Evolutionary conservation across 2,888 invertebrate genomes (phyloP), one percentile per base, ranked within the genome.

Genomic region (Ophion obscuratus): DNA sequence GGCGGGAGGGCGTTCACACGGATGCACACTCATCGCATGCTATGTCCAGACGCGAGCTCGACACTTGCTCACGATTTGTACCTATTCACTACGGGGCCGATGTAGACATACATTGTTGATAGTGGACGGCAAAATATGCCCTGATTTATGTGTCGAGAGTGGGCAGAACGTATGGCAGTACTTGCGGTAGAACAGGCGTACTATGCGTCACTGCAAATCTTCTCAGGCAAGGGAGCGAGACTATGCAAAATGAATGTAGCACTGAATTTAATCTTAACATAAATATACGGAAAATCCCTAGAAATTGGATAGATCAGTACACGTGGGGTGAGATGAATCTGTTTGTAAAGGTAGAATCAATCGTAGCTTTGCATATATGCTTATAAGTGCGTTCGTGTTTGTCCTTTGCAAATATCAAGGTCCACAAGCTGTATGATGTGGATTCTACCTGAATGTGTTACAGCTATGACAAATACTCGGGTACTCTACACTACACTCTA

Each of bases 341-440:
- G 4, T n/a, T 44, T 57, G 20, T 59, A 59, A 74, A 57, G 11
- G 59, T 64, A 57, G 40, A 59, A 40, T 40, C 6, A 36, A n/a
- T 40, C 57, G 20, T 57, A 59, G 27, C 17, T 44, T 27, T 67
- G 27, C 27, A 14, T 20, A 20, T 3, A 76, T 57, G 76, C 74
- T 61, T 53, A 31, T 53, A 67, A 40, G 44, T 67, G 66, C 57
- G 24, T 67, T 36, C 62, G 31, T 62, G 71, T 71, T 80, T 71
- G 62, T 80, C 27, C 71, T 14, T 80, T 10, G 64, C 84, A 68
- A 87, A 86, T 87, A 88, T 89, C 79, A 88, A 88, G 87, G 36
- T 59, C 66, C 59, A 11, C 67, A 53, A 67, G 66, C 53, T 53
- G 90, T 88, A 91, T 90, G 91, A 90, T 91, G 90, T 88, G 90